Evolutionary conservation across 2,113 vertebrate species (phyloP), one percentile per base, ranked within the genome.

Genomic region (Platycercus adscitus): DNA sequence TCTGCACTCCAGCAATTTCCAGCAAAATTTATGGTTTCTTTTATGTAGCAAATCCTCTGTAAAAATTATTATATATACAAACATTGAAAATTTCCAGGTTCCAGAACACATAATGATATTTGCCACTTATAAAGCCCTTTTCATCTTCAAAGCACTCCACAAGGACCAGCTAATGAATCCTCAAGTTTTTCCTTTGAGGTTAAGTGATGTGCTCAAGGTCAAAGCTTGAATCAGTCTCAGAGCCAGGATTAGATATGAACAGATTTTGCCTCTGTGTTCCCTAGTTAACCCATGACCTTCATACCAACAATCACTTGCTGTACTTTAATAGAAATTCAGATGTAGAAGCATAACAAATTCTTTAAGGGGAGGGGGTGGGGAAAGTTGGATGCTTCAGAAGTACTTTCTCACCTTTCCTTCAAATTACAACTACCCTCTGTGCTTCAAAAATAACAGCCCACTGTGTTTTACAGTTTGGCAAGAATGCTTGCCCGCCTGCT

Each of bases 61-160:
- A 95, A 94, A 89, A 94, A 93, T 91, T 13, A 91, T 96, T 96
- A 96, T 91, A 91, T 82, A 91, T 35, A 94, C 86, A 97, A 94
- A 96, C 73, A 96, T 6, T n/a, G 81, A 92, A 92, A 89, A 94
- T 91, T 94, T 96, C 73, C 88, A 93, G 90, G 81, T 92, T 92
- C 73, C 77, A 58, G 83, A 87, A 78, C 56, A 80, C 70, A 84
- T 72, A 89, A 94, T 73, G 91, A 69, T 89, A 89, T 92, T 94
- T 94, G 70, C 58, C 77, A 93, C 69, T 91, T 87, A 77, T 20
- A 79, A 89, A 94, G 52, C n/a, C 69, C 58, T 94, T 95, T 95
- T 95, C 88, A 94, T 96, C 93, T 94, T 96, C 96, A 96, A 93
- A 96, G 96, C 49, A 58, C n/a, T 91, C 86, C 0, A 3, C n/a